Evolutionary conservation across 2,113 vertebrate species (phyloP).

Genomic region (Phrynocephalus versicolor): DNA sequence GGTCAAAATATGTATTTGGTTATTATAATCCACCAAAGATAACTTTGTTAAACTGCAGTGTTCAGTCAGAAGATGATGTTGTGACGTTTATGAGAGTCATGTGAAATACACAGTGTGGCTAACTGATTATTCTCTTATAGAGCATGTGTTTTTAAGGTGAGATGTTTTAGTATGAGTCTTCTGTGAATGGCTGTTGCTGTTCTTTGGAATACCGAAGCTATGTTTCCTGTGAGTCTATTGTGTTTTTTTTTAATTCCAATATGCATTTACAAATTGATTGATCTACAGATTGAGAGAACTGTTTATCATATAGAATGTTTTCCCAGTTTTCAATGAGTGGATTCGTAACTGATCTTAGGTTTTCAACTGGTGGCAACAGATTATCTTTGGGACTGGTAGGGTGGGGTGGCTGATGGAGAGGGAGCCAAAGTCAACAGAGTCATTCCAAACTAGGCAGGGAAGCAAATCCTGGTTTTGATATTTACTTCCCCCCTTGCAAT

Average conservation of each 20-base stretch:
- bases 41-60: not conserved
- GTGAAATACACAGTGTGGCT: not conserved
- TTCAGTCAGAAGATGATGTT: not conserved
- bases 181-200: not conserved
- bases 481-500: too few relatives aligned
- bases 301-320: not conserved
- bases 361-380: not conserved
- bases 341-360: not conserved
- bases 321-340: not conserved
- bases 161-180: not conserved
- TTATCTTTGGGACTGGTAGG: too few relatives aligned
- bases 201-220: not conserved
- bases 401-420: too few relatives aligned
- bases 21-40: not conserved
- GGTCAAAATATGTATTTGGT: not conserved
- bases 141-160: not conserved
- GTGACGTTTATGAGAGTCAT: not conserved
- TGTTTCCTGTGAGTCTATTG: not conserved
- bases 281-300: too few relatives aligned
- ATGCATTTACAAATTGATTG: not conserved
- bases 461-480: too few relatives aligned
- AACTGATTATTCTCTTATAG: not conserved
- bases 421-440: too few relatives aligned
- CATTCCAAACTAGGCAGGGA: too few relatives aligned
- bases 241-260: not conserved